Evolutionary conservation across 2,797 vertebrate species (phyloP).

Genomic region (Pseudochaenichthys georgianus): DNA sequence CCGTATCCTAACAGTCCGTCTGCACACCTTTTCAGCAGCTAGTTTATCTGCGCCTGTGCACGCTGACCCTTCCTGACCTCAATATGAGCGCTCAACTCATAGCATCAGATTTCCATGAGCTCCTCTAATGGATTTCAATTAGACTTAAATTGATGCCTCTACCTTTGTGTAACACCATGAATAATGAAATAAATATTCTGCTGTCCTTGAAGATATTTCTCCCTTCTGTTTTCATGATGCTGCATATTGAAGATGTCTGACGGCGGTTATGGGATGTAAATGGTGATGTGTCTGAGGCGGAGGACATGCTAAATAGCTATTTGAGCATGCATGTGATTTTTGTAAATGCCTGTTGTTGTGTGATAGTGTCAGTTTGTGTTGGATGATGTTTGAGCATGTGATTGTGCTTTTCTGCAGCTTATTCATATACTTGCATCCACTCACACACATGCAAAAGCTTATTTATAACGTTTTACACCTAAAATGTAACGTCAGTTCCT

Average conservation of each 20-base stretch:
- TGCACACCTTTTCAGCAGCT: conserved; percentile 50
- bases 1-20: conserved; percentile 51
- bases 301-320: conserved; percentile 56
- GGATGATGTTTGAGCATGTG: conserved; percentile 18
- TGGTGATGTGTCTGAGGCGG: conserved; percentile 49
- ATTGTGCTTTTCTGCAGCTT: not conserved
- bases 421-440: not conserved
- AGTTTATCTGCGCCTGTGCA: conserved; percentile 47
- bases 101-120: conserved; percentile 51
- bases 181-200: conserved; percentile 51
- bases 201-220: conserved; percentile 53
- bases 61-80: conserved; percentile 57
- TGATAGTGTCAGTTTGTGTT: conserved; percentile 32
- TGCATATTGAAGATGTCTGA: conserved; percentile 59
- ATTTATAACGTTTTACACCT: not conserved
- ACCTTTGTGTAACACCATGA: conserved; percentile 28
- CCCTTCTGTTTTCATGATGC: conserved; percentile 35
- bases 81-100: conserved; percentile 53
- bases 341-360: conserved; percentile 38
- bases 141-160: conserved; percentile 30
- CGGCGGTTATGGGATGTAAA: conserved; percentile 54
- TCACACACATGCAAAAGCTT: not conserved
- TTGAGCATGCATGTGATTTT: conserved; percentile 35
- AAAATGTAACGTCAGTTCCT: too few relatives aligned
- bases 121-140: conserved; percentile 46